Percentiles rank a stretch among this genome's conserved stretches.
Conservation (phyloP, 1,140 invertebrate genomes). For the Chelonus insularis region DNA sequence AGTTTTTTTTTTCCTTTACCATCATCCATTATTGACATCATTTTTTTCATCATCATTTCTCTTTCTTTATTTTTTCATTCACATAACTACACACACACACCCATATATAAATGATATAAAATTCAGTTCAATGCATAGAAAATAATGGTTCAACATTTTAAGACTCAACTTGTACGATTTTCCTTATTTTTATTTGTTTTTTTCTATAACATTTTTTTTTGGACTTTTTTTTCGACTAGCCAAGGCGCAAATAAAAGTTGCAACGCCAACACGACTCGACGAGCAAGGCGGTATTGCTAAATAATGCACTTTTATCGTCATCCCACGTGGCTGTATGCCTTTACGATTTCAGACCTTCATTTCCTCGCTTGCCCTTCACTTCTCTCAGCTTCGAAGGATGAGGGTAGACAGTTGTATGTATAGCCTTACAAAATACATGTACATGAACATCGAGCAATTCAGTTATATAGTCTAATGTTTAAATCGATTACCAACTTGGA, state of each 20-base stretch:
- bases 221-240: slow-evolving; percentile 14
- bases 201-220: slow-evolving; percentile 18
- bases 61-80: background rate
- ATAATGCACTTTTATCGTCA: slow-evolving; percentile 46
- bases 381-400: background rate
- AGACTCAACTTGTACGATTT: background rate
- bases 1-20: slow-evolving; percentile 28
- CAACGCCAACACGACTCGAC: slow-evolving; percentile 37
- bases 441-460: background rate
- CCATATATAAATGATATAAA: no score
- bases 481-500: slow-evolving; percentile 13
- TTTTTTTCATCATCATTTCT: slow-evolving; percentile 8
- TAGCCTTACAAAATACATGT: slow-evolving; percentile 12
- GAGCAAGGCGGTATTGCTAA: slow-evolving; percentile 35
- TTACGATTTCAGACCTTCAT: slow-evolving; percentile 17
- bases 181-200: background rate
- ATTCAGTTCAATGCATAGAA: slow-evolving; percentile 56
- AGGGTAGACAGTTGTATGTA: slow-evolving; percentile 9
- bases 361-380: background rate
- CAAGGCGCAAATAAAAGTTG: slow-evolving; percentile 49
- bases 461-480: slow-evolving; percentile 5
- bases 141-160: slow-evolving; percentile 41
- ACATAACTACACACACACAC: no score
- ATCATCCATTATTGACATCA: slow-evolving; percentile 1
- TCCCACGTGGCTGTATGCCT: slow-evolving; percentile 29